Conservation (phyloP, 1,140 invertebrate species). For the Zaprionus davidi region DNA sequence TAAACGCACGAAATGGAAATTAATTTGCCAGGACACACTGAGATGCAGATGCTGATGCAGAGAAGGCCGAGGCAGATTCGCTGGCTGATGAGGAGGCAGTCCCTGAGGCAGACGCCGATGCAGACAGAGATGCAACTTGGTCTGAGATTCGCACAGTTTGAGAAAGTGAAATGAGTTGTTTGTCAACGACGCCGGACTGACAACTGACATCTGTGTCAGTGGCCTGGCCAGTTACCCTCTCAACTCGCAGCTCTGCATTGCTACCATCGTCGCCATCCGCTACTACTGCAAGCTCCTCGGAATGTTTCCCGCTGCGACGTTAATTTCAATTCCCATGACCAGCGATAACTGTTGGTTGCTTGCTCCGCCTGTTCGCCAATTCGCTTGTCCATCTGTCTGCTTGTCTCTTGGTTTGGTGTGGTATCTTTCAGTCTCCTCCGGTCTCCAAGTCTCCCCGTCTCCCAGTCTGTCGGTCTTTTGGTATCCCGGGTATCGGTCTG, state of each 20-base stretch:
- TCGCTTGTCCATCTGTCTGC: slow-evolving; percentile 2
- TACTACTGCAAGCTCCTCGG: background rate
- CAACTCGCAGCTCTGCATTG: background rate
- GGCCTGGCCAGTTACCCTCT: slow-evolving; percentile 8
- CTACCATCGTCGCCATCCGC: background rate
- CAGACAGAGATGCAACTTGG: slow-evolving; percentile 5
- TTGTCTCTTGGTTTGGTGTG: background rate
- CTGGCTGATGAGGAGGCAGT: background rate
- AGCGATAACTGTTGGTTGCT: slow-evolving; percentile 27
- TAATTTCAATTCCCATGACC: slow-evolving; percentile 69
- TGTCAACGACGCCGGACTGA: slow-evolving; percentile 33
- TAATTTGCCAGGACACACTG: slow-evolving; percentile 55
- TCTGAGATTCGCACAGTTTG: slow-evolving; percentile 43
- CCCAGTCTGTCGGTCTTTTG: background rate
- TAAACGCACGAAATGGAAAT: slow-evolving; percentile 74
- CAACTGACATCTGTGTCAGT: slow-evolving; percentile 53
- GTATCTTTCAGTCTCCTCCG: background rate
- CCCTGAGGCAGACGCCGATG: background rate
- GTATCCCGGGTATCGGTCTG: slow-evolving; percentile 20
- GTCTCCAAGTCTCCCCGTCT: background rate
- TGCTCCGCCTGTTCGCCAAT: background rate
- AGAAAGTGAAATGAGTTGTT: slow-evolving; percentile 71
- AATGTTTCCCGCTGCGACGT: slow-evolving; percentile 40
- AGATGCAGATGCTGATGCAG: slow-evolving; percentile 2
- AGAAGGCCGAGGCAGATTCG: background rate